Conservation (phyloP, 2,113 vertebrate genomes). For the Campylomormyrus tamandua region DNA sequence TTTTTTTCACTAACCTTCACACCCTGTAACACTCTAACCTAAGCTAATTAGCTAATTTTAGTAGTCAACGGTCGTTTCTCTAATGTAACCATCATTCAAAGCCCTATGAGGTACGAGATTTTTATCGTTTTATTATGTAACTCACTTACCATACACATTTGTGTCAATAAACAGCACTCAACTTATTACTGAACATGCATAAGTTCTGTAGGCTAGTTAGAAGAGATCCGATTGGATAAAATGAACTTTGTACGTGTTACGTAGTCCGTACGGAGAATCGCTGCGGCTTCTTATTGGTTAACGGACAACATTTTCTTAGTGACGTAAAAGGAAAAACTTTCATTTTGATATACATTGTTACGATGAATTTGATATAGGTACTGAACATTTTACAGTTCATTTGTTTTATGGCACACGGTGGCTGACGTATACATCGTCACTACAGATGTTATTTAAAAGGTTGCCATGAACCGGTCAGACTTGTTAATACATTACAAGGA, state of each 20-base stretch:
- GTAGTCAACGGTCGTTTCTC: not conserved
- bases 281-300: not conserved
- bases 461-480: not conserved
- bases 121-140: not conserved
- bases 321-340: conserved; percentile 12
- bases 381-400: not conserved
- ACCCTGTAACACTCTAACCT: not conserved
- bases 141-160: conserved; percentile 16
- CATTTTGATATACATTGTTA: not conserved
- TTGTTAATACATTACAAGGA: not conserved
- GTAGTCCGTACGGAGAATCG: not conserved
- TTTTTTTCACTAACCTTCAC: not conserved
- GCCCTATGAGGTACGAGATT: not conserved
- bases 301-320: not conserved
- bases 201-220: not conserved
- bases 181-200: not conserved
- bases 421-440: not conserved
- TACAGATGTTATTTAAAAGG: not conserved
- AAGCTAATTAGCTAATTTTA: not conserved
- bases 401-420: not conserved
- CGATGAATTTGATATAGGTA: not conserved
- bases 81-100: not conserved
- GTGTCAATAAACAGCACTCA: conserved; percentile 8
- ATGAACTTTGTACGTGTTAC: not conserved
- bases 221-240: conserved; percentile 2